These are phyloP conservation scores for Andrena camellia DNA, from an alignment of 2,888 invertebrate species.

Conservation along the genomic window DNA sequence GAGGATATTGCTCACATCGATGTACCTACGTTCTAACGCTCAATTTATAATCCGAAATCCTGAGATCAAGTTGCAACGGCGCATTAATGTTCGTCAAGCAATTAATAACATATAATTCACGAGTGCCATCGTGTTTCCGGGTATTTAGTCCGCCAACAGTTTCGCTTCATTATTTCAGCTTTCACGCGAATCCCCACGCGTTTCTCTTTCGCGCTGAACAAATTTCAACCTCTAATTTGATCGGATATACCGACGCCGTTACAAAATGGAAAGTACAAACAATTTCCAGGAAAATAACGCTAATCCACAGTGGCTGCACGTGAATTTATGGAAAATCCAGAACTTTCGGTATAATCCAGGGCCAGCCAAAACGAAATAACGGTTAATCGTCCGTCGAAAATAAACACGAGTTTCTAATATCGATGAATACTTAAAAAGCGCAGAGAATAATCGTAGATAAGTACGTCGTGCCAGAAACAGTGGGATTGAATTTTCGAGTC, in stretches of 20 bases:
- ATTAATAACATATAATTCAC: conserved; percentile 4
- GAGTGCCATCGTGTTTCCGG: not conserved
- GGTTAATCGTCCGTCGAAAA: not conserved
- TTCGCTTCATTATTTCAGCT: conserved; percentile 26
- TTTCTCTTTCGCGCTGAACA: not conserved
- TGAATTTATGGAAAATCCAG: not conserved
- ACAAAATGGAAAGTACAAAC: conserved; percentile 10
- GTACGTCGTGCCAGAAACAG: not conserved
- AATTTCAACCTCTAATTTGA: conserved; percentile 26
- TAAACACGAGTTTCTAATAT: not conserved
- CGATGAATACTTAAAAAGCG: too few relatives aligned
- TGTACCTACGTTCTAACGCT: not conserved
- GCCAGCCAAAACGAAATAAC: not conserved
- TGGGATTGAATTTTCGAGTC: conserved; percentile 7
- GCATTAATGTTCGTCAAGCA: not conserved
- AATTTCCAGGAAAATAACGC: not conserved
- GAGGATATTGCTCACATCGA: not conserved
- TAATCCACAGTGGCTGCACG: not conserved
- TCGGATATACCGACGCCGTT: not conserved
- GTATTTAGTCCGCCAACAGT: not conserved
- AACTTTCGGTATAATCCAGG: not conserved
- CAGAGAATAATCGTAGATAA: too few relatives aligned
- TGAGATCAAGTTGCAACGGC: not conserved
- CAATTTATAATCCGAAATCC: not conserved
- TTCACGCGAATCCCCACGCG: not conserved